These are phyloP conservation scores for Dichetophora obliterata DNA, from an alignment of 2,888 invertebrate genomes.

Conservation along the genomic window DNA sequence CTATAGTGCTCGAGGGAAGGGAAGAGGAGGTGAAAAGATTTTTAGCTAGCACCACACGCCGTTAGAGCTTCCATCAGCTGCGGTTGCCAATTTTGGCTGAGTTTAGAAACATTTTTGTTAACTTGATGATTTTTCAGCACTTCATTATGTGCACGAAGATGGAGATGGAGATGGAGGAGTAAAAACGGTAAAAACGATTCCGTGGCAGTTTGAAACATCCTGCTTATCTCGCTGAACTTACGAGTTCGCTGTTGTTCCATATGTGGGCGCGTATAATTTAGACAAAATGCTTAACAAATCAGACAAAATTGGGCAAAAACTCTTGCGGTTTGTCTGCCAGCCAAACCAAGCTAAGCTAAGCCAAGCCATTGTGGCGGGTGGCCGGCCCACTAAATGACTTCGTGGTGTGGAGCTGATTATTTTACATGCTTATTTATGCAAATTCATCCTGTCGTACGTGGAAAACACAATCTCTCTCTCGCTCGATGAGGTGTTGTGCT, in stretches of 20 bases:
- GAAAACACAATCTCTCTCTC: too few species aligned
- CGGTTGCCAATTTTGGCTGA: conserved; percentile 41
- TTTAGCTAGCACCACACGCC: not conserved
- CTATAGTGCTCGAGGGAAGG: not conserved
- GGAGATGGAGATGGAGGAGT: not conserved
- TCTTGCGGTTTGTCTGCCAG: conserved; percentile 18
- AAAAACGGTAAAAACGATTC: not conserved
- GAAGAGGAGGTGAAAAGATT: not conserved
- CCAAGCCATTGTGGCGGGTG: not conserved
- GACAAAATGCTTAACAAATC: conserved; percentile 51
- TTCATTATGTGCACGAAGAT: conserved; percentile 16
- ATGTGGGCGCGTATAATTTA: conserved; percentile 44
- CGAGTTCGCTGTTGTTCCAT: not conserved
- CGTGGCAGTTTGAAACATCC: not conserved
- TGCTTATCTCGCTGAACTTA: not conserved
- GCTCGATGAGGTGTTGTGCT: not conserved
- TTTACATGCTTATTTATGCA: conserved; percentile 18
- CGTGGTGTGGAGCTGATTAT: conserved; percentile 11
- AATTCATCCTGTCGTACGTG: not conserved
- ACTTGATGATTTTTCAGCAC: conserved; percentile 36
- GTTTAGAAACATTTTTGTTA: conserved; percentile 37
- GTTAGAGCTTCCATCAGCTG: conserved; percentile 13
- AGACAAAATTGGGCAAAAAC: conserved; percentile 44
- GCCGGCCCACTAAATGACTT: not conserved
- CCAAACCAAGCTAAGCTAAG: too few species aligned